Base-by-base conservation (phyloP, 1,140 invertebrate species). In the Chionoecetes opilio region DNA sequence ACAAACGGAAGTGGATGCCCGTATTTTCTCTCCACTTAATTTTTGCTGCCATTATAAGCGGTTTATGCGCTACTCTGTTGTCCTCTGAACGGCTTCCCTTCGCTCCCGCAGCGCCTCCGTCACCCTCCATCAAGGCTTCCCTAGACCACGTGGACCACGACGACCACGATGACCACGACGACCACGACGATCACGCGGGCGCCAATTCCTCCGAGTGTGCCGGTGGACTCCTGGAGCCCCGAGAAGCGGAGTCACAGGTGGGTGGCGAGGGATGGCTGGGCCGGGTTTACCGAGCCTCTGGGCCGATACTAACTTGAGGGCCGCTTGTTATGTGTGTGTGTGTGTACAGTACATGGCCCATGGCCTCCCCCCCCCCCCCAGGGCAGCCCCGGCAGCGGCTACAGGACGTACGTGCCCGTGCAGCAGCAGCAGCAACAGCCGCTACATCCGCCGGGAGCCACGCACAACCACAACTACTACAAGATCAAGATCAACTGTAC, bases 401-500 rank as follows among this genome's bases (percentile, higher is more conserved):
- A 34, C 93, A 63, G 46, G 21, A 32, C 85, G 21, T 89, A 93
- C 46, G 53, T 88, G 5, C 85, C 85, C 26, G 29, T 8, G 11
- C 82, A 29, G n/a, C 82, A 38, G 17, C 92, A 53, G 82, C 35
- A 41, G 82, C 92, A 53, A 26, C 95, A 95, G 85, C 95, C 95
- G 0, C 91, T 95, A 8, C 95, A 95, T 32, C 95, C 95, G 3
- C 91, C 46, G 82, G 91, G 84, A 26, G 90, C 91, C 32, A 63
- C 91, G 35, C 93, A 90, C 91, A 93, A 88, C 53, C 91, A 95
- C 37, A 95, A 95, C 75, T 95, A 95, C 92, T 95, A 95, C 85
- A 95, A 86, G n/a, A 92, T 95, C 87, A 95, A 95, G 88, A 95
- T 95, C 41, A 82, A 95, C 29, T 95, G 95, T 84, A 95, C 95